These are phyloP conservation scores for Metacarcinus magister DNA, from an alignment of 2,888 invertebrate species.

Conservation along the genomic window DNA sequence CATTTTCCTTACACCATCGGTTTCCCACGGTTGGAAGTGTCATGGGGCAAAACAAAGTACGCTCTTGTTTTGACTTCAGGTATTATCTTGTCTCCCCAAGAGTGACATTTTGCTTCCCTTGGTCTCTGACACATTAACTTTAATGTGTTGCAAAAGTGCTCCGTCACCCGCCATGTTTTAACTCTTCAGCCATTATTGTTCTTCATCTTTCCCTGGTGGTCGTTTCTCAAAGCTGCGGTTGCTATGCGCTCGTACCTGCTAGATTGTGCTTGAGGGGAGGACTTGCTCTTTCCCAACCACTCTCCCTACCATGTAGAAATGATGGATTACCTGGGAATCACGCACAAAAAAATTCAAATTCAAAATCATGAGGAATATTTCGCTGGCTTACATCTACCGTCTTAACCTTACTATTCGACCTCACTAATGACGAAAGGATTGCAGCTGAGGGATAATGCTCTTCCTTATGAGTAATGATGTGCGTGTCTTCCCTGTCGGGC, in stretches of 20 bases:
- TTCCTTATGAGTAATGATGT: neutral
- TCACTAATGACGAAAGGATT: neutral
- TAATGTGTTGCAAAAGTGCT: neutral
- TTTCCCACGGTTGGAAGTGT: slow-evolving; percentile 4
- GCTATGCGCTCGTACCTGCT: neutral
- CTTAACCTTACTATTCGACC: neutral
- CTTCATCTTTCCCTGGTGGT: neutral
- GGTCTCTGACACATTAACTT: neutral
- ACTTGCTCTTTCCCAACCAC: slow-evolving; percentile 4
- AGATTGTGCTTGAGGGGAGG: neutral
- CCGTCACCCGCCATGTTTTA: neutral
- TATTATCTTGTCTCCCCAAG: neutral
- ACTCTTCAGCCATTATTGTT: neutral
- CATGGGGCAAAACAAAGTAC: neutral
- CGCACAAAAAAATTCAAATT: neutral
- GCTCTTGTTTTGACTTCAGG: neutral
- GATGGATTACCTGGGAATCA: neutral
- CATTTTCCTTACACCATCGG: neutral
- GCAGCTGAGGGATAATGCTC: neutral
- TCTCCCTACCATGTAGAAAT: neutral
- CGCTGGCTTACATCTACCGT: neutral
- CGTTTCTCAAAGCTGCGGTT: slow-evolving; percentile 10
- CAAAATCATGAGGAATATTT: neutral
- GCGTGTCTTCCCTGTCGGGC: neutral
- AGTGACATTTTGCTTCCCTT: neutral